Evolutionary conservation across 2,797 vertebrate genomes (phyloP), one percentile per base, ranked within the genome.

Genomic region (Pachyuromys duprasi): DNA sequence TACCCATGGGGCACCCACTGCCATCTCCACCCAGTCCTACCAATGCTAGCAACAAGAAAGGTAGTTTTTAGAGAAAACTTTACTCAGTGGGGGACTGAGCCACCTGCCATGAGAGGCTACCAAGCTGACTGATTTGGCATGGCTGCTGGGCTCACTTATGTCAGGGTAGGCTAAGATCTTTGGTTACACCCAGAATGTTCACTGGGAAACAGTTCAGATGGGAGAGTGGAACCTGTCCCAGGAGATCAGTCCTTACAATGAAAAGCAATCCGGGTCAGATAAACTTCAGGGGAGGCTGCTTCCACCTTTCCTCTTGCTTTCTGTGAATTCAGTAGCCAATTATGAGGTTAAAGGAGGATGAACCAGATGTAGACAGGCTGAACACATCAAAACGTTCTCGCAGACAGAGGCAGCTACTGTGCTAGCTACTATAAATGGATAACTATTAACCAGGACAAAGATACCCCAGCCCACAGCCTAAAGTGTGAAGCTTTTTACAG

Each of bases 331-430:
- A 8, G 26, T 15, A 17, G 31, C 62, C 49, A 76, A 8, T 42
- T 90, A 28, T 78, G 33, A 84, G n/a, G 53, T 8, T 62, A 93
- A 87, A 95, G 70, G 14, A 84, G 89, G 89, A 95, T 81, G 14
- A 78, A 93, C 89, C 55, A 84, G 75, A 84, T 11, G 9, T 18
- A 39, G 55, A 63, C 8, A 84, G 92, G 87, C 24, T 33, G 91
- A 83, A 90, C 84, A 5, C 76, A 31, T 89, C 80, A 96, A 31
- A 91, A 80, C n/a, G 8, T 91, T 72, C 67, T 55, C 28, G 49
- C 8, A 49, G 60, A 82, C 2, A 3, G 45, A 87, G 49, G 17
- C 12, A 55, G 31, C 45, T 14, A 28, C 14, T 5, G 3, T 33
- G n/a, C 24, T 67, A n/a, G 53, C 22, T 86, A 33, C 62, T 39